These are phyloP conservation scores for Caenorhabditis macrosperma DNA, from an alignment of 2,888 invertebrate species.

Conservation along the genomic window DNA sequence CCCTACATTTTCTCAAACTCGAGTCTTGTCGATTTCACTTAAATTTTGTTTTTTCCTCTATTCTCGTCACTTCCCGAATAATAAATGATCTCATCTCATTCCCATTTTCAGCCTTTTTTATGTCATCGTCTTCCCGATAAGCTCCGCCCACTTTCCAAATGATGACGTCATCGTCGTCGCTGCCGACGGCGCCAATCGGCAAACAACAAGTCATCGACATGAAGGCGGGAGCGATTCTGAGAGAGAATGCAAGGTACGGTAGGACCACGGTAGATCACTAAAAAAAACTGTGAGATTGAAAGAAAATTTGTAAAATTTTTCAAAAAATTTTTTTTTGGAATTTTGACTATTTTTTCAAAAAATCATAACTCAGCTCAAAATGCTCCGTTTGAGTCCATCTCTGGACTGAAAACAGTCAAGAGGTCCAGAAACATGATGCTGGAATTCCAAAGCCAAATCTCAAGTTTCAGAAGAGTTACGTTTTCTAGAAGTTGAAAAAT, in stretches of 20 bases:
- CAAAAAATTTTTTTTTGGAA: too few relatives aligned
- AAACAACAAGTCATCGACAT: constrained; percentile 66
- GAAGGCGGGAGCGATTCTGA: constrained; percentile 61
- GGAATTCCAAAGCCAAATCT: too few relatives aligned
- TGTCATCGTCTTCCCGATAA: not conserved
- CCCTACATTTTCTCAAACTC: too few relatives aligned
- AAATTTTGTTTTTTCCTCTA: not conserved
- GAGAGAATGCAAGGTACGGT: constrained; percentile 54
- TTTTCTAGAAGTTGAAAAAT: not conserved
- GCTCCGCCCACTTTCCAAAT: not conserved
- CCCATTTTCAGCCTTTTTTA: constrained; percentile 4
- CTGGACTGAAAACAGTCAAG: too few relatives aligned
- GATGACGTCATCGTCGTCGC: constrained; percentile 44
- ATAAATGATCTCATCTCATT: not conserved
- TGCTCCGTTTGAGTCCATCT: too few relatives aligned
- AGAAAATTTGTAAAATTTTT: constrained; percentile 5
- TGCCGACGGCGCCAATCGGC: constrained; percentile 59
- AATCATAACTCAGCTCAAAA: too few relatives aligned
- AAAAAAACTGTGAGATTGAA: not conserved
- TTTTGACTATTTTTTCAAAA: too few relatives aligned
- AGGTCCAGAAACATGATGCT: too few relatives aligned
- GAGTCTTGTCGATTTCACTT: too few relatives aligned
- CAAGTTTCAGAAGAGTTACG: too few relatives aligned
- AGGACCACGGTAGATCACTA: too few relatives aligned
- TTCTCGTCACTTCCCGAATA: not conserved